A percentile compares a stretch with the other conserved stretches of the same genome.
These are phyloP conservation scores for Microplitis manilae DNA, from an alignment of 2,888 invertebrate genomes.

Conservation along the genomic window DNA sequence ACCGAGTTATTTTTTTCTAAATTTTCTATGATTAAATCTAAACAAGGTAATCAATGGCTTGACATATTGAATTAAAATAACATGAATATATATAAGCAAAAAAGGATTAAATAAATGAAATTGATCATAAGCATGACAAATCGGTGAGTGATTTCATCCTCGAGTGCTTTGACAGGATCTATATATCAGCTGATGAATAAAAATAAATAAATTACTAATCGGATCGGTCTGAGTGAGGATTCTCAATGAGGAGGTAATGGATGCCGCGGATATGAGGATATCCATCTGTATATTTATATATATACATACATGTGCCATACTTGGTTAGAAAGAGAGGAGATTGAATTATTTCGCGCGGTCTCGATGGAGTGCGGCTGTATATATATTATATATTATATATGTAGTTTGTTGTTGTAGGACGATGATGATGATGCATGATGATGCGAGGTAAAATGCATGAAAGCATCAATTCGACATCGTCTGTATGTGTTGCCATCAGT, in stretches of 20 bases:
- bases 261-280: too few relatives aligned
- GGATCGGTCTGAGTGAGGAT: conserved; percentile 10
- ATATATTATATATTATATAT: too few relatives aligned
- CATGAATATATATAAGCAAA: background rate
- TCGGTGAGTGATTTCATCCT: conserved; percentile 16
- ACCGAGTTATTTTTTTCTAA: too few relatives aligned
- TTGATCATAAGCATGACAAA: conserved; percentile 13
- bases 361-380: too few relatives aligned
- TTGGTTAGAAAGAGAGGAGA: too few relatives aligned
- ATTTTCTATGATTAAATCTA: too few relatives aligned
- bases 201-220: conserved; percentile 22
- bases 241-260: background rate
- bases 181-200: conserved; percentile 5
- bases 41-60: too few relatives aligned
- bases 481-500: conserved; percentile 26
- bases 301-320: too few relatives aligned
- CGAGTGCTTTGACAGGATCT: conserved; percentile 18
- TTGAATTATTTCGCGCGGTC: too few relatives aligned
- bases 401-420: background rate
- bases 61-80: too few relatives aligned
- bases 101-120: background rate
- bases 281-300: too few relatives aligned
- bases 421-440: conserved; percentile 22
- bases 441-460: background rate
- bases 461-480: conserved; percentile 26